These are phyloP conservation scores for Phthorimaea operculella DNA, from an alignment of 1,140 invertebrate genomes.

Conservation along the genomic window DNA sequence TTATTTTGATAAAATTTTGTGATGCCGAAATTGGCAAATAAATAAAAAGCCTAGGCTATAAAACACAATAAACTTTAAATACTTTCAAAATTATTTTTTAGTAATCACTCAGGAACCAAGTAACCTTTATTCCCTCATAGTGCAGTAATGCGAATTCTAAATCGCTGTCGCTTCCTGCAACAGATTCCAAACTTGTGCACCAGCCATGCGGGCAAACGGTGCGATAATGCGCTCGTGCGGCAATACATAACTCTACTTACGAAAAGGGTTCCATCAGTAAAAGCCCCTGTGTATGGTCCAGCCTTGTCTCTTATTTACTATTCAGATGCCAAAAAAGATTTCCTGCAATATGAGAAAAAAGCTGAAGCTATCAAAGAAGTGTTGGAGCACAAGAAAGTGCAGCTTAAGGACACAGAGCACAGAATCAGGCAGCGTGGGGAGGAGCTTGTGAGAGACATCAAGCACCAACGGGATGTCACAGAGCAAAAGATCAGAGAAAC, in stretches of 20 bases:
- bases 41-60: too few relatives aligned
- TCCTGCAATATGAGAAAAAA: constrained; percentile 58
- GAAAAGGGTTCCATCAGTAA: background rate
- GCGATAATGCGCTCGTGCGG: background rate
- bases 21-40: too few relatives aligned
- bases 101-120: too few relatives aligned
- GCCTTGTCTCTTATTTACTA: constrained; percentile 42
- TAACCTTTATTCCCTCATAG: too few relatives aligned
- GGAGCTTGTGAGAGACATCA: constrained; percentile 70
- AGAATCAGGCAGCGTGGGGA: constrained; percentile 67
- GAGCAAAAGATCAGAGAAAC: constrained; percentile 69
- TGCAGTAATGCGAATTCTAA: constrained; percentile 35
- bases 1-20: too few relatives aligned
- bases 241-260: background rate
- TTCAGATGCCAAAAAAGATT: constrained; percentile 54
- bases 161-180: constrained; percentile 27
- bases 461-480: constrained; percentile 62
- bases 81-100: too few relatives aligned
- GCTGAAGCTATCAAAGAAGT: constrained; percentile 64
- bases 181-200: constrained; percentile 16
- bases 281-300: constrained; percentile 9
- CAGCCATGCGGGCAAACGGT: background rate
- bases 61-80: too few relatives aligned
- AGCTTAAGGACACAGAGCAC: constrained; percentile 68
- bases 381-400: constrained; percentile 70